Conservation (phyloP, 2,797 vertebrate genomes). For the Halcyon badia region DNA sequence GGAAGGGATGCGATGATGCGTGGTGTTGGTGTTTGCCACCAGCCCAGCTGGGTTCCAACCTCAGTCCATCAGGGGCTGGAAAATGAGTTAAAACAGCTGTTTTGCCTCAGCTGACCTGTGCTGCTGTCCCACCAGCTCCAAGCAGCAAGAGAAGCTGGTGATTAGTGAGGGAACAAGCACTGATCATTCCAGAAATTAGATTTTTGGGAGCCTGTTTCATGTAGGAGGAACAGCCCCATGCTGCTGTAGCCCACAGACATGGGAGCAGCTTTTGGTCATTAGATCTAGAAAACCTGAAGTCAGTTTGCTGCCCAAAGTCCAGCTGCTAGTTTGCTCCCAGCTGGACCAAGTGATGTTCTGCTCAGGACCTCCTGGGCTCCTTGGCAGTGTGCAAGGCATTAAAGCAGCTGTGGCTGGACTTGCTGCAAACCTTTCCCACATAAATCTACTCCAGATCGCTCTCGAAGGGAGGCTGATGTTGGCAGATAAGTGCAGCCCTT, state of each 20-base stretch:
- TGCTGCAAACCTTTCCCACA: neutral
- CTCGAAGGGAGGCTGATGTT: neutral
- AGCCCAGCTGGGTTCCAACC: rapidly evolving
- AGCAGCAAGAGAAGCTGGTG: neutral
- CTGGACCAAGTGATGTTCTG: neutral
- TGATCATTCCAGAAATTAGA: neutral
- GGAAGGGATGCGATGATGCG: rapidly evolving
- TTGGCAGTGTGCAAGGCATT: neutral
- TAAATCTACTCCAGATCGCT: neutral
- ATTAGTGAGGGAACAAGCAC: neutral
- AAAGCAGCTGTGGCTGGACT: neutral
- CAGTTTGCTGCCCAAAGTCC: neutral
- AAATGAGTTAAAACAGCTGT: neutral
- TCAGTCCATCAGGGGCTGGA: neutral
- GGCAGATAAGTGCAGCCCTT: neutral
- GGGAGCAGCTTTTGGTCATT: neutral
- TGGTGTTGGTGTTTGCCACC: neutral
- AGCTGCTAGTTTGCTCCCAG: neutral
- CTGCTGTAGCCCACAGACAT: neutral
- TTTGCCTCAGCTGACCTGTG: neutral
- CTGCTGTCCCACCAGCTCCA: neutral
- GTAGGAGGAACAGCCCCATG: neutral
- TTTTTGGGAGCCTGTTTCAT: neutral
- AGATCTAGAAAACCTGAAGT: neutral
- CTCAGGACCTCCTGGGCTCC: neutral